Conservation (phyloP, 2,113 vertebrate genomes). For the Atlantisia rogersi region DNA sequence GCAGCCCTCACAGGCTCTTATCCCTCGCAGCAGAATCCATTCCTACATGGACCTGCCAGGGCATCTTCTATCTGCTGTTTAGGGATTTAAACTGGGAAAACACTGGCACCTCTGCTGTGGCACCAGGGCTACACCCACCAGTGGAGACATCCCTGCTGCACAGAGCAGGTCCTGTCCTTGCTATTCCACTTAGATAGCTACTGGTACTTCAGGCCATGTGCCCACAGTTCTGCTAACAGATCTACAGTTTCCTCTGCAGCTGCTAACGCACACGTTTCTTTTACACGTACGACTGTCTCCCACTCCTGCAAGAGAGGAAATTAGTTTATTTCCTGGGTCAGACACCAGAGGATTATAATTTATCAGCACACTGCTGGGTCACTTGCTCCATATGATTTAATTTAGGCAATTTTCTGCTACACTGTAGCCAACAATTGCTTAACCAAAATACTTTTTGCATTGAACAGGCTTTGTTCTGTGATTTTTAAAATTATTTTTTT, state of each 20-base stretch:
- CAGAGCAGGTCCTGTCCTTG: accelerated
- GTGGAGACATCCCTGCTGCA: accelerated
- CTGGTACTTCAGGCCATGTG: accelerated
- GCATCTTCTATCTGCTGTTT: background rate
- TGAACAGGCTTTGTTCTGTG: background rate
- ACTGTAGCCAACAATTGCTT: background rate
- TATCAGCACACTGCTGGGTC: background rate
- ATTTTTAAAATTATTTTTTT: background rate
- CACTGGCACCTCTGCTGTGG: accelerated
- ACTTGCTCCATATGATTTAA: background rate
- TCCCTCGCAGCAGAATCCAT: background rate
- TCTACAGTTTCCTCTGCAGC: background rate
- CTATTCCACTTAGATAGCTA: accelerated
- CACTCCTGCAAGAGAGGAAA: background rate
- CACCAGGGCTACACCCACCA: accelerated
- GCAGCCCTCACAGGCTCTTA: background rate
- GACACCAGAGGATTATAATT: background rate
- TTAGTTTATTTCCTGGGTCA: background rate
- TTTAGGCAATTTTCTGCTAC: background rate
- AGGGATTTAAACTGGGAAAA: background rate
- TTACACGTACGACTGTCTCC: background rate
- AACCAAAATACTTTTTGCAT: background rate
- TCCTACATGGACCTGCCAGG: background rate
- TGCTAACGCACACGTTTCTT: background rate
- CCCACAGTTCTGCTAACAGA: background rate